phyloP scores from a whole-genome alignment of 2,113 vertebrate species.

The Cyanoderma ruficeps region DNA sequence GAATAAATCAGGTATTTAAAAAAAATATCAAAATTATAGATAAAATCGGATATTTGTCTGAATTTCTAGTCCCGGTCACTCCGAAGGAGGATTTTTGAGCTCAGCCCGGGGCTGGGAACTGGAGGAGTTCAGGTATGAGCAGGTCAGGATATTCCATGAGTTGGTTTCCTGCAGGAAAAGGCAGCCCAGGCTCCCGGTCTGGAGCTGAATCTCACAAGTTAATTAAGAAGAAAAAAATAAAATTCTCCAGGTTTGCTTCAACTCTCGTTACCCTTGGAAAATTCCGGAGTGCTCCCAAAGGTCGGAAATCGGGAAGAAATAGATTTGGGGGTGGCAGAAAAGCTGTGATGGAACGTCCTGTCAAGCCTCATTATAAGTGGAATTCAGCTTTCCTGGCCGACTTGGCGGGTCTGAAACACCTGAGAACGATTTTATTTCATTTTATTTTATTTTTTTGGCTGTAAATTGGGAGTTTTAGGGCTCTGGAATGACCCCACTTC shows the following conservation, averaged over 20 bases:
- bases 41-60: background rate
- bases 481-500: background rate
- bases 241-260: background rate
- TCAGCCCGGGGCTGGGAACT: background rate
- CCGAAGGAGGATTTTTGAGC: background rate
- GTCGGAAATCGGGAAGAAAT: background rate
- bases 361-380: background rate
- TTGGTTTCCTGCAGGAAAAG: background rate
- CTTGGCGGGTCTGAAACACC: background rate
- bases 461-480: background rate
- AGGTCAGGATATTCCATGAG: background rate
- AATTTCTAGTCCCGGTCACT: accelerated
- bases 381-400: background rate
- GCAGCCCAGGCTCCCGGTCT: background rate
- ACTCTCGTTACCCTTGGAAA: background rate
- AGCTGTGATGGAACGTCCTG: background rate
- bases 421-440: background rate
- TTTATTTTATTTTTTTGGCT: background rate
- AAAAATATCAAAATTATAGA: accelerated
- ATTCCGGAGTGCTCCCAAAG: background rate
- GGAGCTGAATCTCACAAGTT: background rate
- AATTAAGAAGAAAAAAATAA: background rate
- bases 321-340: background rate
- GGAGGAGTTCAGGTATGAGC: accelerated
- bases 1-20: background rate